Evolutionary conservation across 1,140 invertebrate species (phyloP).

Genomic region (Coelopa frigida): DNA sequence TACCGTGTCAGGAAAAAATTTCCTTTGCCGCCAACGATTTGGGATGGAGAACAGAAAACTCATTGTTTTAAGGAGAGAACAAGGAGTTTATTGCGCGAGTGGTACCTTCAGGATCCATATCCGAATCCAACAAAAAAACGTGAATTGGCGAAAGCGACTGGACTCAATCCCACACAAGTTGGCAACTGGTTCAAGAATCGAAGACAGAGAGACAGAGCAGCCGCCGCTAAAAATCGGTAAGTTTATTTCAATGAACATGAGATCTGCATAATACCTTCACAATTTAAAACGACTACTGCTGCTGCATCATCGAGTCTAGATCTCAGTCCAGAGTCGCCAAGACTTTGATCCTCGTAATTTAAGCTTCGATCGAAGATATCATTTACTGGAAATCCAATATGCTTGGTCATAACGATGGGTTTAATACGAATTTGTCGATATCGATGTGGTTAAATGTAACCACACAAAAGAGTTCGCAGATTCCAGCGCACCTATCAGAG

Average conservation of each 20-base stretch:
- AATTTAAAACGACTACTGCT: too few species aligned
- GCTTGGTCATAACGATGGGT: too few species aligned
- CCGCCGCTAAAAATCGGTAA: conserved; percentile 97
- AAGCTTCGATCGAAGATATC: too few species aligned
- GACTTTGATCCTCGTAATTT: too few species aligned
- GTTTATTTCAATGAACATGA: conserved; percentile 30
- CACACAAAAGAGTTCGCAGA: too few species aligned
- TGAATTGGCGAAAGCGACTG: conserved; percentile 94
- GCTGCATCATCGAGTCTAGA: too few species aligned
- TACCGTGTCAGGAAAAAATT: conserved; percentile 99
- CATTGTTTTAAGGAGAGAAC: conserved; percentile 99
- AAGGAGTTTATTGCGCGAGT: conserved; percentile 87
- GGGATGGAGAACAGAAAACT: conserved; percentile 99
- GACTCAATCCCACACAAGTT: conserved; percentile 97
- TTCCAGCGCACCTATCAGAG: too few species aligned
- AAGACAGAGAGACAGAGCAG: conserved; percentile 93
- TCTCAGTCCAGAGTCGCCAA: too few species aligned
- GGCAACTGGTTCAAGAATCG: conserved; percentile 99
- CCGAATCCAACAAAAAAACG: conserved; percentile 98
- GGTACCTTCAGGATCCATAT: conserved; percentile 99
- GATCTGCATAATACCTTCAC: too few species aligned
- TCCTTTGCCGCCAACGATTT: conserved; percentile 94
- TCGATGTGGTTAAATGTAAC: too few species aligned
- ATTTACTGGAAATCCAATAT: too few species aligned
- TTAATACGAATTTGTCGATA: too few species aligned